These are phyloP conservation scores for Bostrychus sinensis DNA, from an alignment of 2,113 vertebrate genomes.

Conservation along the genomic window DNA sequence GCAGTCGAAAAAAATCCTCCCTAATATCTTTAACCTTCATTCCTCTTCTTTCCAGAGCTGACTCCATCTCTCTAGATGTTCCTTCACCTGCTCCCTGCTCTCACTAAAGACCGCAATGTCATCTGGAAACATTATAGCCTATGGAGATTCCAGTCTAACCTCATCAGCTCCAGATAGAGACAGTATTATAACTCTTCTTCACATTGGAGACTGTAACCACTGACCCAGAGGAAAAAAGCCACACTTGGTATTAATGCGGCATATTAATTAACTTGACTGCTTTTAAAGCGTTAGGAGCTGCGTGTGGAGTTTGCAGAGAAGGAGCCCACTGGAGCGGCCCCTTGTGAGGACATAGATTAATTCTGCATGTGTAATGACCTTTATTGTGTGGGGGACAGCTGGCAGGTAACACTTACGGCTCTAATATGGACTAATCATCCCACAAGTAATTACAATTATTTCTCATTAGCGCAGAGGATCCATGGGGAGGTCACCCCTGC, in stretches of 20 bases:
- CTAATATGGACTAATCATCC: slow-evolving; percentile 43
- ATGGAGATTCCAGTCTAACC: too few relatives aligned
- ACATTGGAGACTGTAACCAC: too few relatives aligned
- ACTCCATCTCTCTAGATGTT: too few relatives aligned
- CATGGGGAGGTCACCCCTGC: slow-evolving; percentile 17
- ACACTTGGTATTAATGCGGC: neutral
- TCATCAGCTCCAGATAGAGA: too few relatives aligned
- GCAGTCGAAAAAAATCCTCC: too few relatives aligned
- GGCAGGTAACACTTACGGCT: slow-evolving; percentile 45
- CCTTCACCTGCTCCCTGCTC: too few relatives aligned
- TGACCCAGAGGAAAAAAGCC: slow-evolving; percentile 1
- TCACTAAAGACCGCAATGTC: too few relatives aligned
- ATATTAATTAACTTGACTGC: slow-evolving; percentile 9
- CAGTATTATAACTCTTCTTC: too few relatives aligned
- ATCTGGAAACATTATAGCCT: too few relatives aligned
- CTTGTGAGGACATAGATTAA: slow-evolving; percentile 52
- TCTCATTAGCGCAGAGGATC: slow-evolving; percentile 38
- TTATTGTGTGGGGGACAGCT: slow-evolving; percentile 50
- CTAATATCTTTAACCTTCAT: too few relatives aligned
- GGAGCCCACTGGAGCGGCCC: slow-evolving; percentile 25
- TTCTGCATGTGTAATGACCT: slow-evolving; percentile 59
- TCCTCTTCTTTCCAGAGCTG: too few relatives aligned
- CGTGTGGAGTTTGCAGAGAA: slow-evolving; percentile 19
- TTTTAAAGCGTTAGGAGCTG: neutral
- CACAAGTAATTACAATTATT: slow-evolving; percentile 51